Evolutionary conservation across 2,888 invertebrate species (phyloP), one percentile per base, ranked within the genome.

Genomic region (Lasioglossum lativentre): DNA sequence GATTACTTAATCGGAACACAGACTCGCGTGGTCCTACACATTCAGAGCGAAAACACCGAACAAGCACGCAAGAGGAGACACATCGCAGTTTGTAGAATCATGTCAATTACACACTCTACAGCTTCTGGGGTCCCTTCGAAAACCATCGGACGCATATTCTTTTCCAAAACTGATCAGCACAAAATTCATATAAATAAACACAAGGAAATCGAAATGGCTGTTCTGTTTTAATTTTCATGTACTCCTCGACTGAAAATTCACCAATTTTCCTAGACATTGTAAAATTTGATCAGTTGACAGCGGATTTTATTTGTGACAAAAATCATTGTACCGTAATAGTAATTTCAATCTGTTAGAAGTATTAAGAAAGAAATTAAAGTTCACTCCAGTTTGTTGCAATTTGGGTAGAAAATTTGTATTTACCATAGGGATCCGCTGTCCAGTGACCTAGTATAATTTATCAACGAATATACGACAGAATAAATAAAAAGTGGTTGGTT

Each of bases 1-100:
- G 27, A 63, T 74, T 30, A 38, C 63, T 74, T 63, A 78, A 66
- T 66, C 52, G 34, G 27, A 73, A 40, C 52, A 78, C 84, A 19
- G 14, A 27, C 59, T 27, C n/a, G 16, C n/a, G 68, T 40, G 42
- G 47, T n/a, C 47, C 27, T 47, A 30, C 16, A 30, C 40, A 42
- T 70, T 16, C 34, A 30, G 12, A 59, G 34, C 42, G 27, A 8
- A 66, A 34, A 16, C 14, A 63, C 42, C 45, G 38, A 27, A 19
- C 34, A 27, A 72, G 19, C 34, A 47, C 45, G 30, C 63, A 52
- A 56, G 6, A 45, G 34, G 68, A 56, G 16, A 34, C 5, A 23
- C 42, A 12, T 56, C 56, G 56, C 30, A 40, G 23, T 45, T 71
- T n/a, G 56, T 63, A 38, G 66, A 23, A 73, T 45, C 47, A 1